Percentiles rank a stretch among this genome's conserved stretches.
Evolutionary conservation across 2,797 vertebrate species (phyloP).

Genomic region (Macroramphosus scolopax): DNA sequence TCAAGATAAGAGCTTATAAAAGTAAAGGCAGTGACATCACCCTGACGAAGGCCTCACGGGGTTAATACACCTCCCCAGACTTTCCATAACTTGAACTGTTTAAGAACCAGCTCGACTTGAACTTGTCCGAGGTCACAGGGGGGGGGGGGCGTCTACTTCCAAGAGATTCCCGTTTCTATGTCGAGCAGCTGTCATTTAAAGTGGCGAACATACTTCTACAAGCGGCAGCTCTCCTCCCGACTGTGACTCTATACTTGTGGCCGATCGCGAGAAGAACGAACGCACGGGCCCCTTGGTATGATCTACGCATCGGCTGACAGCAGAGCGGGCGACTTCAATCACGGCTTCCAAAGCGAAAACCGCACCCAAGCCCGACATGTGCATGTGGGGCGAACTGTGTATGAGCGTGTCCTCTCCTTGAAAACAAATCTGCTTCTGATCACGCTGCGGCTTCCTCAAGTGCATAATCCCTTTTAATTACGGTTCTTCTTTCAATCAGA

Average conservation of each 20-base stretch:
- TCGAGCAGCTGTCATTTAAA: background rate
- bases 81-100: no score
- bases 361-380: slow-evolving; percentile 26
- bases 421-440: slow-evolving; percentile 45
- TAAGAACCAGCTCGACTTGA: no score
- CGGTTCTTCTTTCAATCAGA: slow-evolving; percentile 20
- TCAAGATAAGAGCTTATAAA: no score
- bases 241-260: slow-evolving; percentile 4
- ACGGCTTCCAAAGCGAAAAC: slow-evolving; percentile 28
- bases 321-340: slow-evolving; percentile 28
- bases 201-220: background rate
- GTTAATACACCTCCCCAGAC: no score
- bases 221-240: slow-evolving; percentile 3
- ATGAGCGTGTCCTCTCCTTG: slow-evolving; percentile 5
- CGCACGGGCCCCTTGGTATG: slow-evolving; percentile 31
- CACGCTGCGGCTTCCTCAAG: slow-evolving; percentile 15
- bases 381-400: slow-evolving; percentile 21
- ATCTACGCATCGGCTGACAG: slow-evolving; percentile 26
- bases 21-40: no score
- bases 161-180: background rate
- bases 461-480: slow-evolving; percentile 47
- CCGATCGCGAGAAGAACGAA: slow-evolving; percentile 5
- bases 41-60: no score
- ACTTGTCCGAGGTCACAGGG: no score
- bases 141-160: no score